Evolutionary conservation across 2,888 invertebrate genomes (phyloP).

Genomic region (Brachyptera risi): DNA sequence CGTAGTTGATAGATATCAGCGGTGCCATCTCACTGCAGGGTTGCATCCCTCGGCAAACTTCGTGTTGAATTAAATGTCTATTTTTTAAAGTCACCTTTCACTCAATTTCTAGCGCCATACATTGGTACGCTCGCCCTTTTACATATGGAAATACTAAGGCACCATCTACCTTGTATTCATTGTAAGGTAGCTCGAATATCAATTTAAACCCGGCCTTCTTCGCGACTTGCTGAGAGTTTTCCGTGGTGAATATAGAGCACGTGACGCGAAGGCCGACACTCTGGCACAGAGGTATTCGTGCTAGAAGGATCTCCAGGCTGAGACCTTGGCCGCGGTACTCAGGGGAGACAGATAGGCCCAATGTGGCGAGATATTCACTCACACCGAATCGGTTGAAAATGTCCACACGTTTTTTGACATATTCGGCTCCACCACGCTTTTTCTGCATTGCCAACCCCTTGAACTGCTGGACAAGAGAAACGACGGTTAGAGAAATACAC

Average conservation of each 20-base stretch:
- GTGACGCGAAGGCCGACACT: slow-evolving; percentile 7
- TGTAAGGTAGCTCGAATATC: slow-evolving; percentile 1
- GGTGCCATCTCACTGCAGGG: no score
- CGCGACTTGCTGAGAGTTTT: neutral
- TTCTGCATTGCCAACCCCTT: slow-evolving; percentile 16
- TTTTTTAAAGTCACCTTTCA: no score
- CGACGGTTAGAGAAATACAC: no score
- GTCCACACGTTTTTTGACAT: slow-evolving; percentile 41
- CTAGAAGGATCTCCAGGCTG: slow-evolving; percentile 46
- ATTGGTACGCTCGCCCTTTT: neutral
- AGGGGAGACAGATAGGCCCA: slow-evolving; percentile 49
- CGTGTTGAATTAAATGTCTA: no score
- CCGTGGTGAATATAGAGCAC: slow-evolving; percentile 3
- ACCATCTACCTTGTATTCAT: neutral
- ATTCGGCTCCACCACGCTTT: neutral
- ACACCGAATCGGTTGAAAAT: slow-evolving; percentile 45
- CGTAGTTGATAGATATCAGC: no score
- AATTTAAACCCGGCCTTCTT: neutral
- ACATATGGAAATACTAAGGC: neutral
- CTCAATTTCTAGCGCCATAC: slow-evolving; percentile 1
- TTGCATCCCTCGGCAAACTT: no score
- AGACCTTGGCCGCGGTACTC: slow-evolving; percentile 48
- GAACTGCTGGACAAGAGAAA: no score
- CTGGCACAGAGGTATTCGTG: slow-evolving; percentile 32
- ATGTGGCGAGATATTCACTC: slow-evolving; percentile 47